Percentiles rank a stretch among this genome's conserved stretches.
Conservation (phyloP, 1,140 invertebrate genomes). For the Mizuhopecten yessoensis region DNA sequence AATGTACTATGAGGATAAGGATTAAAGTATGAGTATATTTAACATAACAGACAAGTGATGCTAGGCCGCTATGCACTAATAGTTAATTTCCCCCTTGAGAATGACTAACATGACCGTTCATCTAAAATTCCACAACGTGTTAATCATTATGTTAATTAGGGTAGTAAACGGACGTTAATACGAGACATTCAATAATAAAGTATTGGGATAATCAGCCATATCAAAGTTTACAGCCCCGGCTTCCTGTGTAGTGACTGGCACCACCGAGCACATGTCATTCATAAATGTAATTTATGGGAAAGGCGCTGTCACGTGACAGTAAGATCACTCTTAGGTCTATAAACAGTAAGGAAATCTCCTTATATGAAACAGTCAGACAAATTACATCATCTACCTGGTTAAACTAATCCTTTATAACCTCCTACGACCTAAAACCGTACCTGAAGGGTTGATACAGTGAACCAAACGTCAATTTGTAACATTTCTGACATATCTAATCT, state of each 20-base stretch:
- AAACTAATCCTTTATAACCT: no score
- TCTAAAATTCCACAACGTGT: background rate
- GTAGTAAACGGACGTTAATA: background rate
- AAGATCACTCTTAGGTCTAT: background rate
- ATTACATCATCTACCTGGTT: no score
- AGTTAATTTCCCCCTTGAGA: no score
- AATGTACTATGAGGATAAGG: no score
- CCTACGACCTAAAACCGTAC: no score
- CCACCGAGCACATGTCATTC: background rate
- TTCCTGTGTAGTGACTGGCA: background rate
- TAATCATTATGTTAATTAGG: slow-evolving; percentile 10
- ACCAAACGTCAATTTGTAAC: no score
- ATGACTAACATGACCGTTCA: background rate
- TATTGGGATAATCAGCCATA: background rate
- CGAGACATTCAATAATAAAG: slow-evolving; percentile 15
- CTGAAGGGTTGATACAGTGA: no score
- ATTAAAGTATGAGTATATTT: no score
- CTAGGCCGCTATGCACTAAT: no score
- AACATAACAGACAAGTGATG: no score
- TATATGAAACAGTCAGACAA: no score
- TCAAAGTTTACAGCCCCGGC: background rate
- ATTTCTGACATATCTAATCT: no score
- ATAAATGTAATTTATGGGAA: background rate
- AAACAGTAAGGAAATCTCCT: background rate
- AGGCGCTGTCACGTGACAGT: background rate